phyloP scores from a whole-genome alignment of 1,140 invertebrate species.

The Helicorthomorpha holstii region DNA sequence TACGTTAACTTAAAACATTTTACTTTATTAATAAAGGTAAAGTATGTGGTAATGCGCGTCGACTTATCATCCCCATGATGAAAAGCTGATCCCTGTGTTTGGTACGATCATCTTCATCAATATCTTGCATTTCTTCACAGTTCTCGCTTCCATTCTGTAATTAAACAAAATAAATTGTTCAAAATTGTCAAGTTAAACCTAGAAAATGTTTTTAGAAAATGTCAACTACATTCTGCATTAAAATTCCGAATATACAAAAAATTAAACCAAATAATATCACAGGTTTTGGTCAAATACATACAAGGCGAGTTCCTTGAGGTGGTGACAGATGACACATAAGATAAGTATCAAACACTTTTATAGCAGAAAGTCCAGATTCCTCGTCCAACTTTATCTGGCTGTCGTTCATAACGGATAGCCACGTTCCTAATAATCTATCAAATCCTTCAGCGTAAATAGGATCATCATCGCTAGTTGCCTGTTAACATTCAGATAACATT shows the following conservation, averaged over 20 bases:
- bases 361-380: conserved; percentile 29
- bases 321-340: conserved; percentile 61
- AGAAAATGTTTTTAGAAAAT: neutral
- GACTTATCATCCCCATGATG: conserved; percentile 38
- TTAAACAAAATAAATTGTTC: neutral
- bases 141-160: conserved; percentile 17
- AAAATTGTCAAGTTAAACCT: neutral
- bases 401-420: conserved; percentile 38
- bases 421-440: conserved; percentile 61
- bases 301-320: conserved; percentile 53
- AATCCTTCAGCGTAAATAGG: conserved; percentile 56
- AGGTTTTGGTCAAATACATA: too few species aligned
- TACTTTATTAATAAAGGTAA: conserved; percentile 36
- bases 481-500: neutral
- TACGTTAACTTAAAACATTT: too few species aligned
- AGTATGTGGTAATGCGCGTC: conserved; percentile 33
- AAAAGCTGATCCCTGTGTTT: conserved; percentile 50
- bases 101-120: conserved; percentile 48
- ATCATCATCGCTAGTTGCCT: conserved; percentile 30
- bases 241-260: neutral
- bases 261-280: too few species aligned
- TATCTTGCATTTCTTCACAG: conserved; percentile 42
- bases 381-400: conserved; percentile 24
- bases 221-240: neutral
- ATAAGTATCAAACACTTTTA: conserved; percentile 55